phyloP scores from a whole-genome alignment of 2,888 invertebrate species.

The Plutella xylostella region DNA sequence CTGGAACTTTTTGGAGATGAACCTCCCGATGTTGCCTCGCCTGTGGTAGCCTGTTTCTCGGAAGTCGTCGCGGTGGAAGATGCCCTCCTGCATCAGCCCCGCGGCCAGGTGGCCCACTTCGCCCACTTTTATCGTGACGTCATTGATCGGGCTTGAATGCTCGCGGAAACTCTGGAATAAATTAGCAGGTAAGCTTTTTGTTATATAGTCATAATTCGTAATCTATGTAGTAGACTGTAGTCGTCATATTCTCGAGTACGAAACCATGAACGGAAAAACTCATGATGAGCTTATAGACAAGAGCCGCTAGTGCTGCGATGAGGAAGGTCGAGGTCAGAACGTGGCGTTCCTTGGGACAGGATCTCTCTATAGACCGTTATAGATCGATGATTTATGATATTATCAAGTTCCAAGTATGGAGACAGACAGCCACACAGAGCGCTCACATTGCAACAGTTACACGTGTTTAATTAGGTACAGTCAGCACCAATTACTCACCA shows the following conservation, averaged over 20 bases:
- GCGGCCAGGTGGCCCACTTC: conserved; percentile 17
- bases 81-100: conserved; percentile 16
- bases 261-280: background rate
- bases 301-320: no score
- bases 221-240: background rate
- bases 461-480: no score
- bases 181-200: no score
- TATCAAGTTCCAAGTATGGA: no score
- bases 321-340: no score
- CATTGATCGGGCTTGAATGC: conserved; percentile 19
- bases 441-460: no score
- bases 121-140: conserved; percentile 21
- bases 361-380: no score
- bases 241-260: background rate
- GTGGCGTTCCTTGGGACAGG: no score
- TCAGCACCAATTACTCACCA: no score
- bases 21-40: conserved; percentile 25
- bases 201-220: no score
- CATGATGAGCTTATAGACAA: background rate
- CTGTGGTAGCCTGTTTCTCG: conserved; percentile 21
- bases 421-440: no score
- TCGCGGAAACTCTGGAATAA: conserved; percentile 18
- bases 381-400: no score
- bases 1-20: conserved; percentile 28
- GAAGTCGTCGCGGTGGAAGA: conserved; percentile 23